Conservation (phyloP, 2,113 vertebrate genomes). For the Hylia prasina region DNA sequence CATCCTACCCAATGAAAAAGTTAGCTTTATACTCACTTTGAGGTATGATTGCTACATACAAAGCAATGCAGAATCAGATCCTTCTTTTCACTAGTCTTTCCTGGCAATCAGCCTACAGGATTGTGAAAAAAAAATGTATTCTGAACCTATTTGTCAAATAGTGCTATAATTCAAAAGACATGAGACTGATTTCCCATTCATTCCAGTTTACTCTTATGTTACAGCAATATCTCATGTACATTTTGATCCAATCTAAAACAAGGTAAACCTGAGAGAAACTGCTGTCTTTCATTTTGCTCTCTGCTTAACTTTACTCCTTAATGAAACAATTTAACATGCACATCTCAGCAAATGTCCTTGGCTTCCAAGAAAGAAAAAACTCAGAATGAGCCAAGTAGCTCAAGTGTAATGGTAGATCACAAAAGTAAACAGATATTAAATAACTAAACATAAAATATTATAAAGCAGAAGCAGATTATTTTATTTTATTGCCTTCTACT, state of each 20-base stretch:
- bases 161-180: not conserved
- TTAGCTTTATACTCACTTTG: not conserved
- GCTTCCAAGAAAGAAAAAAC: not conserved
- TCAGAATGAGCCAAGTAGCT: not conserved
- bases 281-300: not conserved
- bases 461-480: not conserved
- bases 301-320: not conserved
- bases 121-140: not conserved
- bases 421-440: constrained; percentile 47
- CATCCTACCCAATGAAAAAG: not conserved
- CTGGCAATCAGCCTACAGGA: not conserved
- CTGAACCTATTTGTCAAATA: not conserved
- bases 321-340: not conserved
- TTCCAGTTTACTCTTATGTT: not conserved
- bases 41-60: not conserved
- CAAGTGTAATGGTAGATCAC: not conserved
- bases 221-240: not conserved
- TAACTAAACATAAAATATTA: constrained; percentile 50
- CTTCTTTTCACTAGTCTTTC: not conserved
- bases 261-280: not conserved
- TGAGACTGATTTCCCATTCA: not conserved
- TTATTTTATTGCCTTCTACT: not conserved
- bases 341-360: not conserved
- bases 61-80: not conserved
- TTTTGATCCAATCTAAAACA: not conserved